Evolutionary conservation across 1,140 invertebrate species (phyloP).

Genomic region (Copidosoma floridanum): DNA sequence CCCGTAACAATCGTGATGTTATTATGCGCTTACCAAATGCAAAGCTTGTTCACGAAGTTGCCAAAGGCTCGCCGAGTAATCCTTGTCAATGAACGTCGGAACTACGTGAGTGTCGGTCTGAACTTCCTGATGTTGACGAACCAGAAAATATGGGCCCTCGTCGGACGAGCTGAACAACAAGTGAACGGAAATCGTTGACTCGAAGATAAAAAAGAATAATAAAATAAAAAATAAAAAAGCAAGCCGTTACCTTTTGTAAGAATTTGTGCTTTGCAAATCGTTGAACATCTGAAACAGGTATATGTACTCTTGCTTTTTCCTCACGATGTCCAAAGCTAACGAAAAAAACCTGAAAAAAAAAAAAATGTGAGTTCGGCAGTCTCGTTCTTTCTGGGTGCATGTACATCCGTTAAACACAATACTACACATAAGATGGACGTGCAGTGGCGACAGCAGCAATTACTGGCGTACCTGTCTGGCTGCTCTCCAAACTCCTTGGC

Average conservation of each 20-base stretch:
- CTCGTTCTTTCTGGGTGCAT: background rate
- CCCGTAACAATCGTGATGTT: background rate
- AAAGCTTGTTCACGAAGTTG: slow-evolving; percentile 68
- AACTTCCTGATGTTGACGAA: slow-evolving; percentile 59
- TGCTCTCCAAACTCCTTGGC: slow-evolving; percentile 60
- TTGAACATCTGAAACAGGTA: slow-evolving; percentile 61
- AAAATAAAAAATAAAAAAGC: too few species aligned
- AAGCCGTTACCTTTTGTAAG: slow-evolving; percentile 43
- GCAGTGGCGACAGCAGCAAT: background rate
- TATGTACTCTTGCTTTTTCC: slow-evolving; percentile 61
- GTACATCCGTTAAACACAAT: background rate
- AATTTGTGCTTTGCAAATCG: slow-evolving; percentile 54
- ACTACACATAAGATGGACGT: background rate
- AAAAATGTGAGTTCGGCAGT: background rate
- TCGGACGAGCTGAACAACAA: slow-evolving; percentile 31
- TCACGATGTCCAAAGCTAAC: slow-evolving; percentile 57
- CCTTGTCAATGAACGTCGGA: slow-evolving; percentile 62
- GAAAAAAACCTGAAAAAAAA: slow-evolving; percentile 51
- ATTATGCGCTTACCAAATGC: slow-evolving; percentile 60
- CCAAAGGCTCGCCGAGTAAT: slow-evolving; percentile 78
- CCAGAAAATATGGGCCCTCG: too few species aligned
- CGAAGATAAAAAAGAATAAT: too few species aligned
- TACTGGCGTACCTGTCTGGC: slow-evolving; percentile 61
- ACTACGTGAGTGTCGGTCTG: slow-evolving; percentile 73
- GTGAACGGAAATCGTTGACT: too few species aligned